These are phyloP conservation scores for Setipinna tenuifilis DNA, from an alignment of 2,797 vertebrate species.

Conservation along the genomic window DNA sequence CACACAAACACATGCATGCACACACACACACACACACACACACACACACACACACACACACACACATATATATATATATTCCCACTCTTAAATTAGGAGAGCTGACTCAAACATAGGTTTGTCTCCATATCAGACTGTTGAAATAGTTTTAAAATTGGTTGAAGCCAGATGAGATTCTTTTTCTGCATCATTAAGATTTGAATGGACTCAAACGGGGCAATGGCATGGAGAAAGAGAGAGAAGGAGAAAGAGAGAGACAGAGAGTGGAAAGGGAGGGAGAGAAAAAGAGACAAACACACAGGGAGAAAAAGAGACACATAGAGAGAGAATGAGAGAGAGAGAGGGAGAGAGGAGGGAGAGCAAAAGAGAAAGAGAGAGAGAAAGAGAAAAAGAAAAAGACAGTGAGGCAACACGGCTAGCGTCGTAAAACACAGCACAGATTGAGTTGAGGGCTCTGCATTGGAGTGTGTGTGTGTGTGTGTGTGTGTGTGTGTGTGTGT, in stretches of 20 bases:
- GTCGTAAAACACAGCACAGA: slow-evolving; percentile 49
- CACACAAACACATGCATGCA: neutral
- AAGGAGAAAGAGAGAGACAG: slow-evolving; percentile 26
- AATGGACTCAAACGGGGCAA: slow-evolving; percentile 26
- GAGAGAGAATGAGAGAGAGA: too few relatives aligned
- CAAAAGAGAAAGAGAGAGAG: neutral
- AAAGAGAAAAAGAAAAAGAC: slow-evolving; percentile 14
- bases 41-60: neutral
- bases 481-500: too few relatives aligned
- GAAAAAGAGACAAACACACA: neutral
- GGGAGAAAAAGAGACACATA: neutral
- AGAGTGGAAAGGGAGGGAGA: neutral
- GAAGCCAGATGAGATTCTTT: slow-evolving; percentile 42
- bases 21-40: too few relatives aligned
- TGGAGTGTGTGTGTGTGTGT: too few relatives aligned
- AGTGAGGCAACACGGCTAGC: slow-evolving; percentile 28
- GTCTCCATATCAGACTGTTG: slow-evolving; percentile 18
- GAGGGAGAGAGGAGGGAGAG: neutral
- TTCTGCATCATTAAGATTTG: slow-evolving; percentile 50
- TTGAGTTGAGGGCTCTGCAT: slow-evolving; percentile 52
- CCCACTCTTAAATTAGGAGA: neutral
- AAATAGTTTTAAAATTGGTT: slow-evolving; percentile 36
- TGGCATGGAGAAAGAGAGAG: neutral
- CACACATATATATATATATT: neutral
- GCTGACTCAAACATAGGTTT: neutral